phyloP scores from a whole-genome alignment of 30 jellyfish, hydroid and myxozoan genomes.

The Chironex yamaguchii region DNA sequence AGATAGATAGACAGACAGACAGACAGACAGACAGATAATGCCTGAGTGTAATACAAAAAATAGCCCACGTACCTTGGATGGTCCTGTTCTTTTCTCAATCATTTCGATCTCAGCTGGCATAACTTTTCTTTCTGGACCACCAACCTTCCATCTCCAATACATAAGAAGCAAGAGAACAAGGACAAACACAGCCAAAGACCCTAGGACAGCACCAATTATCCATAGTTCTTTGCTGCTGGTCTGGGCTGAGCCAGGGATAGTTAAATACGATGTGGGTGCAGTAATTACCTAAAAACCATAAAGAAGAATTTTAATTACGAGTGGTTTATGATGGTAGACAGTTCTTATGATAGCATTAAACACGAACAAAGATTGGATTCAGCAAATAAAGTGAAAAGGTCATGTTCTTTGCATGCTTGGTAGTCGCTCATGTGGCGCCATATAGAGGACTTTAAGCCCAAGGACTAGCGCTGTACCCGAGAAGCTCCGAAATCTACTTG shows the following conservation, averaged over 20 bases:
- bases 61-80: no score
- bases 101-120: conserved; percentile 75
- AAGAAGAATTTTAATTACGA: no score
- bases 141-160: conserved; percentile 88
- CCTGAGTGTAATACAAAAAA: no score
- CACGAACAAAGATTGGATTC: neutral
- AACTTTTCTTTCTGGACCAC: conserved; percentile 79
- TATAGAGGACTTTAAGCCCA: no score
- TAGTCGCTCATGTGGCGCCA: no score
- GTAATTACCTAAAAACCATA: conserved; percentile 74
- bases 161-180: conserved; percentile 33
- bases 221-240: conserved; percentile 42
- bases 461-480: no score
- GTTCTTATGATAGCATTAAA: no score
- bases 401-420: no score
- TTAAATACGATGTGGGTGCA: conserved; percentile 72
- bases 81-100: conserved; percentile 42
- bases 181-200: conserved; percentile 62
- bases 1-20: no score
- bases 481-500: no score
- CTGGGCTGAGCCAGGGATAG: conserved; percentile 45
- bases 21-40: no score
- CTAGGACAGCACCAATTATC: conserved; percentile 90
- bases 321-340: no score
- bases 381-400: neutral